Evolutionary conservation across 2,797 vertebrate species (phyloP).

Genomic region (Momotus momota): DNA sequence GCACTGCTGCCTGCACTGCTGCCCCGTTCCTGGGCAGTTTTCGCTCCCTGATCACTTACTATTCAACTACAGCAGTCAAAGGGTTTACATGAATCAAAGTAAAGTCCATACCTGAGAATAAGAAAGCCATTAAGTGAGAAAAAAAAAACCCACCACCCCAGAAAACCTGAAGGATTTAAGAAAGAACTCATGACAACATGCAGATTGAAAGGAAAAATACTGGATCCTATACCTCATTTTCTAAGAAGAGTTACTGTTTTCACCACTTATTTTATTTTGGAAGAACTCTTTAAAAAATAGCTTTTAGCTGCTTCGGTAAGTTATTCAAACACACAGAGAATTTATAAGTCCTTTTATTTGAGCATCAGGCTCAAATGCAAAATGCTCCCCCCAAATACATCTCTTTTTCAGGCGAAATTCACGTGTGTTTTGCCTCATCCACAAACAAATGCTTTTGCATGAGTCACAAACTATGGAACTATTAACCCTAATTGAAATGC

Average conservation of each 20-base stretch:
- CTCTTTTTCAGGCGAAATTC: background rate
- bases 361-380: background rate
- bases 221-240: background rate
- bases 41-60: background rate
- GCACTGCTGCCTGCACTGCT: background rate
- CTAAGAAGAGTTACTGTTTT: background rate
- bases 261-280: background rate
- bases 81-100: background rate
- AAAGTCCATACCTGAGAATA: background rate
- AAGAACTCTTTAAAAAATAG: background rate
- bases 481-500: conserved; percentile 65
- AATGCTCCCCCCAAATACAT: background rate
- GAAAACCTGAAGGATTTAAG: background rate
- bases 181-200: background rate
- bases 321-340: background rate
- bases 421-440: background rate
- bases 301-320: background rate
- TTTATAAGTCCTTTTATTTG: background rate
- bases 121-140: background rate
- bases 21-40: background rate
- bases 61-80: background rate
- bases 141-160: background rate
- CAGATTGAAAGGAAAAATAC: background rate
- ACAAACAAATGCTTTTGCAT: conserved; percentile 8
- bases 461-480: conserved; percentile 33